phyloP scores from a whole-genome alignment of 2,797 vertebrate genomes.

The Hypotaenidia philippensis region DNA sequence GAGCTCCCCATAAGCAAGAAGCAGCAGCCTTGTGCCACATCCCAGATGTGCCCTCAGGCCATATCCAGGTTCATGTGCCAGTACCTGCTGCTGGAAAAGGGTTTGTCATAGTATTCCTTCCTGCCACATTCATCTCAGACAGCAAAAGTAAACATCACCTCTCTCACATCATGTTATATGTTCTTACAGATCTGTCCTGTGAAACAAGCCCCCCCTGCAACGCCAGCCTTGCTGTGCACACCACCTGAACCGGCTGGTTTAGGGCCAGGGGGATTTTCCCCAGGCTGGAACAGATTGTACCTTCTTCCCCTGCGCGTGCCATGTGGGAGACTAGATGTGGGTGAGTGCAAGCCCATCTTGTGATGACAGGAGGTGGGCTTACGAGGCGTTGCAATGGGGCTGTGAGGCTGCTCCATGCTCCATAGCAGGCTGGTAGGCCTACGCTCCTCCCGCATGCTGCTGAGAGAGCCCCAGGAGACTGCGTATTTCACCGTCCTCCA shows the following conservation, averaged over 20 bases:
- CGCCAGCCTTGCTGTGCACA: neutral
- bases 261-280: neutral
- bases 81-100: neutral
- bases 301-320: neutral
- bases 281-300: neutral
- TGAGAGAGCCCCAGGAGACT: neutral
- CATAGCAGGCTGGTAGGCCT: neutral
- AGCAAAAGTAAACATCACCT: neutral
- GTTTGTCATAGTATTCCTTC: neutral
- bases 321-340: neutral
- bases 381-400: fast-evolving
- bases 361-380: neutral
- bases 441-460: neutral
- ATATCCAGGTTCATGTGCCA: neutral
- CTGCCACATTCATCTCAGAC: neutral
- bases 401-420: neutral
- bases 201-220: neutral
- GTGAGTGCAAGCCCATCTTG: neutral
- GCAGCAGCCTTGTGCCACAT: neutral
- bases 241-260: neutral
- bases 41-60: neutral
- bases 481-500: neutral
- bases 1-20: neutral
- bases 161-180: fast-evolving
- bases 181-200: neutral